Percentiles rank a stretch among this genome's conserved stretches.
Evolutionary conservation across 2,888 invertebrate genomes (phyloP).

Genomic region (Parthenolecanium corni): DNA sequence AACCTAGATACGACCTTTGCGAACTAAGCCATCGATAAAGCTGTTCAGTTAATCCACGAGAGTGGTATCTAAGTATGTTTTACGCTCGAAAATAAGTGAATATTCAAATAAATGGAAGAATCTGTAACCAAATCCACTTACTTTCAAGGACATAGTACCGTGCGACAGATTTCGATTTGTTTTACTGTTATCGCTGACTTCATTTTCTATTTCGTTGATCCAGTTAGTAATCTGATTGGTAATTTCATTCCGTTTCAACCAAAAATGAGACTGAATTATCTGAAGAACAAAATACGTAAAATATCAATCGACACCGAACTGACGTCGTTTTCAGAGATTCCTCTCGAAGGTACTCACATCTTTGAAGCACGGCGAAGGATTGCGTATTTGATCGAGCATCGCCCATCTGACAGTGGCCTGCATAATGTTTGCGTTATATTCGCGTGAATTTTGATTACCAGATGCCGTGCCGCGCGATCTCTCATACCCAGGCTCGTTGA

Average conservation of each 20-base stretch:
- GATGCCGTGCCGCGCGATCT: conserved; percentile 75
- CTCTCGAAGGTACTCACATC: conserved; percentile 58
- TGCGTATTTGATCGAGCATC: conserved; percentile 84
- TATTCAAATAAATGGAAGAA: no score
- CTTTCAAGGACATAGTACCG: conserved; percentile 23
- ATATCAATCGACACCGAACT: not conserved
- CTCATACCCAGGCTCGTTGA: conserved; percentile 91
- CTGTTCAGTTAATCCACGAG: no score
- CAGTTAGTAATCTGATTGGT: conserved; percentile 77
- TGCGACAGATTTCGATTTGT: conserved; percentile 8
- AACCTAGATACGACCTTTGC: no score
- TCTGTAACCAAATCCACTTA: no score
- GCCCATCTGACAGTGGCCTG: conserved; percentile 93
- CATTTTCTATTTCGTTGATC: conserved; percentile 76
- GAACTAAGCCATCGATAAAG: no score
- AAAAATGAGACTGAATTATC: conserved; percentile 88
- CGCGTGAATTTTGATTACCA: conserved; percentile 78
- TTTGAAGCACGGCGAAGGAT: conserved; percentile 82
- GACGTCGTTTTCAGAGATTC: no score
- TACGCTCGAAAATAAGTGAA: no score
- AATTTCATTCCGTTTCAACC: conserved; percentile 84
- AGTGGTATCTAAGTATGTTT: no score
- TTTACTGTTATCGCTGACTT: conserved; percentile 59
- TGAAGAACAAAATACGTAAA: conserved; percentile 37
- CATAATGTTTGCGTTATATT: conserved; percentile 91